Evolutionary conservation across 2,888 invertebrate genomes (phyloP).

Genomic region (Chironomus riparius): DNA sequence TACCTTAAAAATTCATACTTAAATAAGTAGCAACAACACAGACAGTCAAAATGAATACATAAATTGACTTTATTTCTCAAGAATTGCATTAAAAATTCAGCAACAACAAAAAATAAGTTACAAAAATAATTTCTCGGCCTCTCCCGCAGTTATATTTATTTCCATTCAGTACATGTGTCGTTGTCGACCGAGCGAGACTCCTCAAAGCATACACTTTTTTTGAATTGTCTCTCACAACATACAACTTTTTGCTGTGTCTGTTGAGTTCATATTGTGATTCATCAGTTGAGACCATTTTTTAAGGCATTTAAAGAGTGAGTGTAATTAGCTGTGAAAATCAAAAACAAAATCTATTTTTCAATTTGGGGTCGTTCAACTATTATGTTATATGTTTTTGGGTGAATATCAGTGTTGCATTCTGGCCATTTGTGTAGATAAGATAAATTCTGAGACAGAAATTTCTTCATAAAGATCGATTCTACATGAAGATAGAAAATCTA

Average conservation of each 20-base stretch:
- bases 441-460: too few species aligned
- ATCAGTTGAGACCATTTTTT: neutral
- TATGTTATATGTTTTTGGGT: too few species aligned
- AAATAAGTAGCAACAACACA: too few species aligned
- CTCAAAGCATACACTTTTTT: neutral
- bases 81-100: neutral
- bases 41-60: too few species aligned
- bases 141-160: neutral
- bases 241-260: too few species aligned
- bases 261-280: neutral
- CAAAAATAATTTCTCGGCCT: neutral
- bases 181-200: neutral
- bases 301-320: neutral
- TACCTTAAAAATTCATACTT: too few species aligned
- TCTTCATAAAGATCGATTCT: too few species aligned
- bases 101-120: neutral
- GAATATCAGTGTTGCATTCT: too few species aligned
- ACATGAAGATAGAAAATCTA: too few species aligned
- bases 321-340: conserved; percentile 16
- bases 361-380: too few species aligned
- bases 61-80: too few species aligned
- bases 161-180: neutral
- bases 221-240: neutral
- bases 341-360: neutral
- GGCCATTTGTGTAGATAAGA: too few species aligned